Conservation (phyloP, 2,113 vertebrate species). For the Dasypus novemcinctus region DNA sequence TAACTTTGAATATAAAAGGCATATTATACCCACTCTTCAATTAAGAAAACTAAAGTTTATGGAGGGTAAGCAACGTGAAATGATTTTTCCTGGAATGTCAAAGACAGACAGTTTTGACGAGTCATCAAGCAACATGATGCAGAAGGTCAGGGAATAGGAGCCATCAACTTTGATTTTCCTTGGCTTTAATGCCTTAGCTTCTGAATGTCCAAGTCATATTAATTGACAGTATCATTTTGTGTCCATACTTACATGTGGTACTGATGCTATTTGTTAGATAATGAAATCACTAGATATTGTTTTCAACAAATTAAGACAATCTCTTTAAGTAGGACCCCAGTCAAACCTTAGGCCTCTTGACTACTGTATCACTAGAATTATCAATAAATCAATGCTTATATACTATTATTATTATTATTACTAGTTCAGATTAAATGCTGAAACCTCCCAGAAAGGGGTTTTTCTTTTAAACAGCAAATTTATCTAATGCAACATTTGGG, state of each 20-base stretch:
- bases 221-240: conserved; percentile 14
- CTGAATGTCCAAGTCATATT: background rate
- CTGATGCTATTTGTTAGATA: conserved; percentile 29
- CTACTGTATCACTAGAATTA: background rate
- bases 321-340: background rate
- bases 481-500: background rate
- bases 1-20: background rate
- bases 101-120: background rate
- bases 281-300: conserved; percentile 34
- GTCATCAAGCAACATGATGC: background rate
- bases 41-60: background rate
- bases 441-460: background rate
- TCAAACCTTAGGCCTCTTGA: conserved; percentile 4
- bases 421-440: background rate
- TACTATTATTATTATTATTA: background rate
- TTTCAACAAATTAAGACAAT: background rate
- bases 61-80: background rate
- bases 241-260: background rate
- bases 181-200: background rate
- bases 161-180: background rate
- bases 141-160: rapidly evolving
- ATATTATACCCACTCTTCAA: background rate
- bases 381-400: background rate
- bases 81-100: background rate
- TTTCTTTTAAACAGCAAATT: background rate